phyloP scores from a whole-genome alignment of 2,113 vertebrate genomes.

The Papio anubis region DNA sequence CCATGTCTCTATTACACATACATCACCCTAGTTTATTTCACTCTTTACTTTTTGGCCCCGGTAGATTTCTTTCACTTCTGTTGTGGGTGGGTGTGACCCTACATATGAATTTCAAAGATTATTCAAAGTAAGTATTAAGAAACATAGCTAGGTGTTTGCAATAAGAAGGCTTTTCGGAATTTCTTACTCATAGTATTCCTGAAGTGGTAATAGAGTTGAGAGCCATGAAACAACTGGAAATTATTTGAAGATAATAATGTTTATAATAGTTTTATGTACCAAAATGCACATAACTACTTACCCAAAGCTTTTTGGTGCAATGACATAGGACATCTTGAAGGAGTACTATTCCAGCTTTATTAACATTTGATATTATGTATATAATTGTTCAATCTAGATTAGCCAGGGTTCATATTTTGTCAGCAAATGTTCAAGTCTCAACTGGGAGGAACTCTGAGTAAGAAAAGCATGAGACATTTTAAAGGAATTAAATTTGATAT shows the following conservation, averaged over 20 bases:
- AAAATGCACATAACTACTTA: neutral
- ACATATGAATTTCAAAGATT: neutral
- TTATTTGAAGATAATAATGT: neutral
- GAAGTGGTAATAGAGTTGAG: neutral
- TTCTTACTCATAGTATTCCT: neutral
- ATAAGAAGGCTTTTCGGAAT: neutral
- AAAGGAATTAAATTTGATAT: neutral
- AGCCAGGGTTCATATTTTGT: slow-evolving; percentile 1
- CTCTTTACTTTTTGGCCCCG: neutral
- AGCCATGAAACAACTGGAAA: neutral
- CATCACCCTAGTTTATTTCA: neutral
- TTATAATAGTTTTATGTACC: neutral
- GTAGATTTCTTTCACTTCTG: neutral
- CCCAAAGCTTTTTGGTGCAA: neutral
- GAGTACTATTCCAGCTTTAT: neutral
- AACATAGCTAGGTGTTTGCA: neutral
- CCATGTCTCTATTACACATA: neutral
- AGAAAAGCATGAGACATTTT: neutral
- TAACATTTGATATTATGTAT: neutral
- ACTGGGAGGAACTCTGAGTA: neutral
- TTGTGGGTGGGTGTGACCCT: neutral
- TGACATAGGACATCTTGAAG: neutral
- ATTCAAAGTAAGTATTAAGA: neutral
- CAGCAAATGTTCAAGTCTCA: neutral
- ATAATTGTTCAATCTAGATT: neutral